Conservation (phyloP, 92 coral and sea anemone genomes). For the Desmophyllum pertusum region DNA sequence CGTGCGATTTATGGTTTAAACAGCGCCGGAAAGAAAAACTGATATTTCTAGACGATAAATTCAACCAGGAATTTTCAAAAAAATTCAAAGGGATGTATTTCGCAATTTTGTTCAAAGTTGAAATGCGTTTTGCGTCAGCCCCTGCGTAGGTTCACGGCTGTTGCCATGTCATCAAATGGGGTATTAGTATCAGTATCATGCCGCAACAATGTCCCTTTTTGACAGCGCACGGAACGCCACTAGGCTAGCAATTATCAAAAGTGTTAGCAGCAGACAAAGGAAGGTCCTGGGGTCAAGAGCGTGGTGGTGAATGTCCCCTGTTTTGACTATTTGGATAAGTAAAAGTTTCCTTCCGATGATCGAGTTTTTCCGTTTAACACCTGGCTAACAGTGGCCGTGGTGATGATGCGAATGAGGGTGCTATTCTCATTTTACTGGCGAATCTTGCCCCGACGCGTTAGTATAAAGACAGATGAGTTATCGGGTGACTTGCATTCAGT, state of each 20-base stretch:
- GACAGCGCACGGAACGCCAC: slow-evolving; percentile 50
- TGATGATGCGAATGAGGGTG: slow-evolving; percentile 10
- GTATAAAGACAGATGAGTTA: slow-evolving; percentile 9
- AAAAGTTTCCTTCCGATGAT: slow-evolving; percentile 59
- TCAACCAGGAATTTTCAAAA: slow-evolving; percentile 19
- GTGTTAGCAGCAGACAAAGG: slow-evolving; percentile 53
- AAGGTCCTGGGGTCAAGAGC: slow-evolving; percentile 64
- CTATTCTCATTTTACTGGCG: not conserved
- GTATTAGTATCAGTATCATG: slow-evolving; percentile 42
- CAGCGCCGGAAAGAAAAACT: not conserved
- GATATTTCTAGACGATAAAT: slow-evolving; percentile 6
- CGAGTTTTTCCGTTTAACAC: slow-evolving; percentile 56
- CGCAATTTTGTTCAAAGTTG: slow-evolving; percentile 13
- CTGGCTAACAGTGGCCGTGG: slow-evolving; percentile 34
- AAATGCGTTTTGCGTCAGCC: slow-evolving; percentile 42
- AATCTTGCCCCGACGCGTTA: slow-evolving; percentile 12
- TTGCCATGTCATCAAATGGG: slow-evolving; percentile 43
- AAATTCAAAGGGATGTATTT: slow-evolving; percentile 11
- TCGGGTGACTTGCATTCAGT: not conserved
- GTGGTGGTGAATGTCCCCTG: slow-evolving; percentile 37
- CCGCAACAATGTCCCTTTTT: slow-evolving; percentile 40
- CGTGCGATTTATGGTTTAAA: not conserved
- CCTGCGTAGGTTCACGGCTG: slow-evolving; percentile 44
- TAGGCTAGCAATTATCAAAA: slow-evolving; percentile 51
- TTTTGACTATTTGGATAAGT: slow-evolving; percentile 47